Evolutionary conservation across 2,888 invertebrate genomes (phyloP), one percentile per base, ranked within the genome.

Genomic region (Clepsis dumicolana): DNA sequence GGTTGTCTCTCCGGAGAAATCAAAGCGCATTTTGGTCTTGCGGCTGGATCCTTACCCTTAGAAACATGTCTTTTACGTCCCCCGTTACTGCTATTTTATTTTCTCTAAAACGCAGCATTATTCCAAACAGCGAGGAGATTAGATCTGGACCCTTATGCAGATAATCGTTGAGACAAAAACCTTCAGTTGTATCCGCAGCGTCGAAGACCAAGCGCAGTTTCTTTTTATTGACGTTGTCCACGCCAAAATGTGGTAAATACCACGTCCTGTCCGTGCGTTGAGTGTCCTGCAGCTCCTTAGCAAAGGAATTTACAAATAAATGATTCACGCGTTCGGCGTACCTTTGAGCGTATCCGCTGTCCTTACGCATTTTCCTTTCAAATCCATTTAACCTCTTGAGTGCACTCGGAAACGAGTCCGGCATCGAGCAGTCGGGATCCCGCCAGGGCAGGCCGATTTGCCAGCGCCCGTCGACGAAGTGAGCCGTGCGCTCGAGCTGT

Each of bases 51-150:
- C 74, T 68, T 0, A 80, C 70, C 54, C 81, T 73, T 7, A 78
- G 73, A 54, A 81, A 81, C 77, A 81, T 80, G 71, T 73, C 75
- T 65, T 63, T 74, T 14, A 82, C 76, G 66, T 81, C 80, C 0
- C 74, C 82, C 16, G 64, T 74, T 1, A 87, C 72, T 3, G 79
- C 87, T 4, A 84, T 69, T 35, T 64, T 72, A n/a, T 77, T 70
- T 71, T 81, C 77, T 44, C 86, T 65, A 64, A 88, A 89, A 1
- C 82, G 76, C 67, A 82, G 75, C 53, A 88, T 53, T 1, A 87
- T 80, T 3, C 82, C 81, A 0, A 79, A 64, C 48, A 88, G 68
- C 8, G 84, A 76, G 7, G 8, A 24, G 1, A 77, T 57, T 10
- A 77, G 50, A 38, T 79, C 77, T 0, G 77, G 77, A 0, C 76